Evolutionary conservation across 2,113 vertebrate genomes (phyloP).

Genomic region (Oplegnathus fasciatus): DNA sequence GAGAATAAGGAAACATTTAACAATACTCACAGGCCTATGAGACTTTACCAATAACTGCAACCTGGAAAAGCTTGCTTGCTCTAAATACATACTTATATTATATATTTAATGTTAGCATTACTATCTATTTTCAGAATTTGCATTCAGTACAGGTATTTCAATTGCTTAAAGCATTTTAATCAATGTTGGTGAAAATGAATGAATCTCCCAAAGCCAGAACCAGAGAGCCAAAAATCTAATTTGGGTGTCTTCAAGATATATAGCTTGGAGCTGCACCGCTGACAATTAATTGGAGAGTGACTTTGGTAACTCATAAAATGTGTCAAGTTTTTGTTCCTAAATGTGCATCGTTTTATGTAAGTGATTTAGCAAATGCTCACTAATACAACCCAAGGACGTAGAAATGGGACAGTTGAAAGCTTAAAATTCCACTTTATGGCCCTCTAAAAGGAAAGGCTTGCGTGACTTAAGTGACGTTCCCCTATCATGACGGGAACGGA

Average conservation of each 20-base stretch:
- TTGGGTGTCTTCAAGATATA: constrained; percentile 64
- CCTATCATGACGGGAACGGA: constrained; percentile 39
- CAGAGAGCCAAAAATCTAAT: constrained; percentile 67
- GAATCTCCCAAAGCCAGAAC: constrained; percentile 49
- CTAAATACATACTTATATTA: background rate
- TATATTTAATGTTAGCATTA: background rate
- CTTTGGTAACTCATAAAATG: constrained; percentile 68
- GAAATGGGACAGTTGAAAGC: constrained; percentile 39
- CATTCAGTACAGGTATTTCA: constrained; percentile 40
- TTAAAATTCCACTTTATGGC: constrained; percentile 51
- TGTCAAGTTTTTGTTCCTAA: constrained; percentile 58
- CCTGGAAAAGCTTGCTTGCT: background rate
- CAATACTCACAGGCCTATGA: background rate
- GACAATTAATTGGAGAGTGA: constrained; percentile 69
- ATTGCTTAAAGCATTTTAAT: constrained; percentile 55
- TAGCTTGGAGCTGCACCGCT: constrained; percentile 48
- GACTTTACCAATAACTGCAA: background rate
- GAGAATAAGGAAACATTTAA: background rate
- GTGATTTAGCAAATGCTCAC: constrained; percentile 60
- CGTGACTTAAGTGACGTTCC: constrained; percentile 54
- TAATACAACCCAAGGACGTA: constrained; percentile 55
- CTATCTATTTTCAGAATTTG: constrained; percentile 13
- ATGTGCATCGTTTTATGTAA: constrained; percentile 54
- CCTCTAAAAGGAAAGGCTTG: constrained; percentile 56
- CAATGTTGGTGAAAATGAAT: constrained; percentile 59